Conservation (phyloP, 2,888 invertebrate genomes). For the Pachymerium ferrugineum region DNA sequence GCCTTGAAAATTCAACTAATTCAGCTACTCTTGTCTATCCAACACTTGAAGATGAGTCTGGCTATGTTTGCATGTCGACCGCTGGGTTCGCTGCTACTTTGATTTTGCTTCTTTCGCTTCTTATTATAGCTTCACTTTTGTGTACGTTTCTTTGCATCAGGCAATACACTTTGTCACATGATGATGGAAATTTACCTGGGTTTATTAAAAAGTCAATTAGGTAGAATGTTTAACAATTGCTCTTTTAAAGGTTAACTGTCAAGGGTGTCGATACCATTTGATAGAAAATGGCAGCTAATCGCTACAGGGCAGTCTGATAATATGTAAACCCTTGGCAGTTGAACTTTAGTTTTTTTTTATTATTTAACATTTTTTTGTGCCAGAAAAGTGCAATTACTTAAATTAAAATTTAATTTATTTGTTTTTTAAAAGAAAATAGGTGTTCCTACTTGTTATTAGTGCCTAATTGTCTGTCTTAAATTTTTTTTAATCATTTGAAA, state of each 20-base stretch:
- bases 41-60: slow-evolving; percentile 54
- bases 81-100: slow-evolving; percentile 86
- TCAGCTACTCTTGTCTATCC: slow-evolving; percentile 59
- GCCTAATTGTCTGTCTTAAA: neutral
- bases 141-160: slow-evolving; percentile 80
- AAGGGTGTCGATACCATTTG: too few species aligned
- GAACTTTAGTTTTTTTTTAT: neutral
- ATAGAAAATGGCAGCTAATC: too few species aligned
- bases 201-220: slow-evolving; percentile 14
- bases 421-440: neutral
- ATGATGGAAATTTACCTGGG: neutral
- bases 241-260: too few species aligned
- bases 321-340: too few species aligned
- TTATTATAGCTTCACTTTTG: slow-evolving; percentile 76
- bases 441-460: neutral
- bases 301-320: too few species aligned
- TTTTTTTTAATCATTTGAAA: neutral
- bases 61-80: slow-evolving; percentile 86
- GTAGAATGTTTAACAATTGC: neutral
- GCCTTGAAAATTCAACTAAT: slow-evolving; percentile 59
- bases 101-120: slow-evolving; percentile 71
- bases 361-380: neutral
- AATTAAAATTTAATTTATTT: neutral
- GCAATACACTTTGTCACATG: slow-evolving; percentile 47
- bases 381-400: neutral